Percentiles rank a stretch among this genome's conserved stretches.
phyloP scores from a whole-genome alignment of 2,797 vertebrate genomes.

The Periophthalmus magnuspinnatus region DNA sequence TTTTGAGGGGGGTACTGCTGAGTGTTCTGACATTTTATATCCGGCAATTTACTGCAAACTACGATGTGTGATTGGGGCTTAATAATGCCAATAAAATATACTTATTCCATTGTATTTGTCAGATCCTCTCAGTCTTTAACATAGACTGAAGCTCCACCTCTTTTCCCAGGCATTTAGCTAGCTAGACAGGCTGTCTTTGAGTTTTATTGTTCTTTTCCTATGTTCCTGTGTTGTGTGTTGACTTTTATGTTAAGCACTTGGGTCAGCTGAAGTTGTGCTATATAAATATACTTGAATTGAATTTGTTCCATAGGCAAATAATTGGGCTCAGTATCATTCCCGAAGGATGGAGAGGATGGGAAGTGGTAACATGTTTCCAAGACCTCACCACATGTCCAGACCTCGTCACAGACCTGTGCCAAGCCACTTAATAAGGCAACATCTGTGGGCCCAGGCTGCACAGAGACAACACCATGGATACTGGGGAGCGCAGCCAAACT shows the following conservation, averaged over 20 bases:
- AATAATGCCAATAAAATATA: neutral
- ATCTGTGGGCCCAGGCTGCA: constrained; percentile 58
- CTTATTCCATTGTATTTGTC: neutral
- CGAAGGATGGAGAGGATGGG: constrained; percentile 40
- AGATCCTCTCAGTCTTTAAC: too few species aligned
- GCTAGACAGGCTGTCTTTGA: too few species aligned
- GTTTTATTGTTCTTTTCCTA: too few species aligned
- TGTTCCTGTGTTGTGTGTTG: too few species aligned
- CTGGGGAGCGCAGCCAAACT: constrained; percentile 55
- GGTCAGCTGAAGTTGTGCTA: too few species aligned
- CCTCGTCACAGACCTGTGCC: constrained; percentile 42
- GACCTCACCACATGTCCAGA: constrained; percentile 50
- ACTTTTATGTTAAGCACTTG: too few species aligned
- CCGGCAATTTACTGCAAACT: neutral
- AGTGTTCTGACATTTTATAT: too few species aligned
- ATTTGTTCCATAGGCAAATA: constrained; percentile 46
- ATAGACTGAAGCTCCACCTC: too few species aligned
- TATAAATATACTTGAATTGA: too few species aligned
- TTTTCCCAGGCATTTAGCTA: too few species aligned
- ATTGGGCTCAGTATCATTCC: constrained; percentile 64
- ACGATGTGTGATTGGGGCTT: neutral
- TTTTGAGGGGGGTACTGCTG: too few species aligned
- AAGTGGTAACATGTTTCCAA: constrained; percentile 40
- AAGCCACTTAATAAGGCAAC: constrained; percentile 37
- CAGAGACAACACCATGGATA: constrained; percentile 46